Base-by-base conservation (phyloP, 2,113 vertebrate species). In the Periophthalmodon schlosseri region DNA sequence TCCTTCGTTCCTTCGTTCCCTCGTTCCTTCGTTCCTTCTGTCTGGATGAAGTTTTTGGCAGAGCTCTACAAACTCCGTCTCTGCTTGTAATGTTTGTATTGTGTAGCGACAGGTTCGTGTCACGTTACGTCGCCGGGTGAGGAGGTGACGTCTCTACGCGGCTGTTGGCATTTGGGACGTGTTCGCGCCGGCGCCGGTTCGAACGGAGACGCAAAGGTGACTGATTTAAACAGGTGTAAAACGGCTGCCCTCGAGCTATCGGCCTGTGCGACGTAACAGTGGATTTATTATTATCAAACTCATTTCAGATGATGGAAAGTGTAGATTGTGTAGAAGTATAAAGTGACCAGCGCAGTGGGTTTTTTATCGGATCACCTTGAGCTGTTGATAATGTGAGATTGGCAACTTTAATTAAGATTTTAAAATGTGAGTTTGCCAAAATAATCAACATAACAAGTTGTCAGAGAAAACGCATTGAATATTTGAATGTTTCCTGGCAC, bases 51-150 rank as follows among this genome's bases (percentile, higher is more conserved):
- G n/a, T n/a, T n/a, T n/a, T n/a, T n/a, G n/a, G n/a, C n/a, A n/a
- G n/a, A n/a, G n/a, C n/a, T n/a, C n/a, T n/a, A n/a, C n/a, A n/a
- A n/a, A n/a, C n/a, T n/a, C n/a, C n/a, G n/a, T n/a, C n/a, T n/a
- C 73, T 81, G 44, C 36, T 36, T 36, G 46, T 58, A 70, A 33
- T 23, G 49, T 0, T 4, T 65, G 69, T 75, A 56, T 6, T 61
- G 60, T 39, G 33, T 64, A 81, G 76, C 67, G 67, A 57, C 76
- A 60, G 4, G 60, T 33, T 15, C 24, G 61, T 69, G 71, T 72
- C 34, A 64, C 63, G 46, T 44, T 75, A 78, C 21, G 61, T 49
- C 78, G 66, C 33, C 12, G 2, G 64, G 65, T 49, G 39, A 71
- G 2, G 1, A 20, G 56, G 67, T 72, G 28, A 63, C 23, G 34